Conservation (phyloP, 2,888 invertebrate genomes). For the Drosophila gaucha region DNA sequence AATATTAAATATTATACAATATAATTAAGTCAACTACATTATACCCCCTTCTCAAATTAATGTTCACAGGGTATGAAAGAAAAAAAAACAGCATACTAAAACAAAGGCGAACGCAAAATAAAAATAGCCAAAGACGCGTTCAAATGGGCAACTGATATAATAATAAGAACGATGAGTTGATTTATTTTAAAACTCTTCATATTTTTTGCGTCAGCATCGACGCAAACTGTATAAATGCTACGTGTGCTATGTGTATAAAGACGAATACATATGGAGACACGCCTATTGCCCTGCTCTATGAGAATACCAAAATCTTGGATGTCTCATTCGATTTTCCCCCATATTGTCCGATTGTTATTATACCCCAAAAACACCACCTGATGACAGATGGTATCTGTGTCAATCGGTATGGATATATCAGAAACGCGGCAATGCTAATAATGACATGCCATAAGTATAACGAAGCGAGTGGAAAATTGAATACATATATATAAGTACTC, state of each 20-base stretch:
- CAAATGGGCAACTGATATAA: conserved; percentile 47
- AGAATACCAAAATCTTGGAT: conserved; percentile 13
- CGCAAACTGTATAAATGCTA: conserved; percentile 50
- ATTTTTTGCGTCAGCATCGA: conserved; percentile 70
- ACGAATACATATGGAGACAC: conserved; percentile 17
- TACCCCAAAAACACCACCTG: neutral
- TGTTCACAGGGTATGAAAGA: conserved; percentile 1
- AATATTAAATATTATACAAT: neutral
- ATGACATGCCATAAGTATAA: neutral
- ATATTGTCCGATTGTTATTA: conserved; percentile 1
- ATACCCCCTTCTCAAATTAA: neutral
- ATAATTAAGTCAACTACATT: neutral
- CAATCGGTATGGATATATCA: conserved; percentile 14
- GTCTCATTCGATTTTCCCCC: conserved; percentile 14
- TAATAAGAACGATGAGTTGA: conserved; percentile 55
- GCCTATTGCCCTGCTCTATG: conserved; percentile 20
- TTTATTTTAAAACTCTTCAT: conserved; percentile 73
- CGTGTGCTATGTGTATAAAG: conserved; percentile 32
- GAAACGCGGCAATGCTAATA: conserved; percentile 18
- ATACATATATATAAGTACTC: neutral
- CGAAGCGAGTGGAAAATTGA: neutral
- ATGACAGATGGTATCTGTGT: conserved; percentile 36
- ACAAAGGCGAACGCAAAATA: conserved; percentile 43
- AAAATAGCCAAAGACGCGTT: conserved; percentile 53
- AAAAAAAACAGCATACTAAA: conserved; percentile 8